Conservation (phyloP, 2,797 vertebrate genomes). For the Cossypha niveicapilla region DNA sequence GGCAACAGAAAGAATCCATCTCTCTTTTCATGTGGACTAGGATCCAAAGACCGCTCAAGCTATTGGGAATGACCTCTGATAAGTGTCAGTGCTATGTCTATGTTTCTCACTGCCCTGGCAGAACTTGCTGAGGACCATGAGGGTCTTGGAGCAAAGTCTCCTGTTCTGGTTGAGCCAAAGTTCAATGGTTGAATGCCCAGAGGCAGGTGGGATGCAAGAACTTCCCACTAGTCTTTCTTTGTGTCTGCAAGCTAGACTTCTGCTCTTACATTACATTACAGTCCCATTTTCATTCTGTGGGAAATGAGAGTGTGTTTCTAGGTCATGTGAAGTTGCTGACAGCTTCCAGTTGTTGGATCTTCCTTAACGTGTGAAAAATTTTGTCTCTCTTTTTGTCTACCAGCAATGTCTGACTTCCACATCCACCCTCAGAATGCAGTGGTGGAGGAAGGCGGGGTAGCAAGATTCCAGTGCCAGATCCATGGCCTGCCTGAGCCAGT, state of each 20-base stretch:
- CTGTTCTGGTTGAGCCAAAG: neutral
- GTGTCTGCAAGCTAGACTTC: neutral
- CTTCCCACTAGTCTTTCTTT: neutral
- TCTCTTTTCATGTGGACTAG: neutral
- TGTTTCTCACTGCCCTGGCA: accelerated
- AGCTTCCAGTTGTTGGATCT: neutral
- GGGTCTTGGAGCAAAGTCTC: neutral
- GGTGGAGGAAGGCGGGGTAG: constrained; percentile 88
- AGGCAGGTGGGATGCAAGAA: neutral
- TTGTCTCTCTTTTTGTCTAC: constrained; percentile 1
- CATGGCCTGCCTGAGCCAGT: constrained; percentile 91
- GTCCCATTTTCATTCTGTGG: neutral
- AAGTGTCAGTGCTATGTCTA: neutral
- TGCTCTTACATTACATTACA: neutral
- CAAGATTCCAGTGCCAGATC: constrained; percentile 97
- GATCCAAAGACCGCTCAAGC: neutral
- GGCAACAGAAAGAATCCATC: neutral
- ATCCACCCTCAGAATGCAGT: constrained; percentile 88
- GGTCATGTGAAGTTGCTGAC: neutral
- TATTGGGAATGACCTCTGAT: neutral
- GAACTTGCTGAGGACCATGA: neutral
- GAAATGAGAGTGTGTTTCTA: neutral
- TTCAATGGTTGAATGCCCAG: neutral
- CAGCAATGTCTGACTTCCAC: constrained; percentile 96
- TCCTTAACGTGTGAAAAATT: neutral